Base-by-base conservation (phyloP, 2,888 invertebrate genomes). In the Fabriciana adippe region DNA sequence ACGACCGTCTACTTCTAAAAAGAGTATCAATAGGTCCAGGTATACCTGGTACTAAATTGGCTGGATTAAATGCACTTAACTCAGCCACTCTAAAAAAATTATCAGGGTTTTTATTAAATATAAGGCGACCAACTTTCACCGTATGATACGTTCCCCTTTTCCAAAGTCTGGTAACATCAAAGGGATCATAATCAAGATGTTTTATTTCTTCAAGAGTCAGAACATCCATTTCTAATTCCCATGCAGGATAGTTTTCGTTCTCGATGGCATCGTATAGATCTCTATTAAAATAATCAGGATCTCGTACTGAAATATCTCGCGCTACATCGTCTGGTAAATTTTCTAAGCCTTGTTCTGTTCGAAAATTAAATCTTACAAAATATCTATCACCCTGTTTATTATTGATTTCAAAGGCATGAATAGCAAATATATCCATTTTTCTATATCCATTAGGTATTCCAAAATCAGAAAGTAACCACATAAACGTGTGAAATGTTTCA, bases 361-460 rank as follows among this genome's bases (percentile, higher is more conserved):
- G 97, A 81, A 95, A 96, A 84, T 97, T 98, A 89, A 98, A 98
- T 93, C 97, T 98, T 73, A 96, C 97, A 81, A 95, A 98, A 73
- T 95, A 93, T 26, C 93, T 87, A 63, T 96, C 94, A 0, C 95
- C 94, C 2, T 94, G 85, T 57, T 90, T 93, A 84, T 98, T 98
- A 41, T 97, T 94, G 69, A 98, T 83, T 84, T 98, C 97, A 84
- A 96, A 99, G 0, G 97, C 96, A 83, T 98, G 98, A 0, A 96
- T 96, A 1, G 97, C 97, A 78, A 97, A 98, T 54, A 96, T 96
- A 79, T 98, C 96, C 97, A 98, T 98, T 85, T 95, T 95, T 65
- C 98, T 94, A 84, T 95, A 96, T 6, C 98, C 98, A 83, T 97
- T 96, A 0, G 98, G 98, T 71, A 96, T 95, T 13, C 98, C 98